Base-by-base conservation (phyloP, 2,797 vertebrate genomes). In the Spinus pinus region DNA sequence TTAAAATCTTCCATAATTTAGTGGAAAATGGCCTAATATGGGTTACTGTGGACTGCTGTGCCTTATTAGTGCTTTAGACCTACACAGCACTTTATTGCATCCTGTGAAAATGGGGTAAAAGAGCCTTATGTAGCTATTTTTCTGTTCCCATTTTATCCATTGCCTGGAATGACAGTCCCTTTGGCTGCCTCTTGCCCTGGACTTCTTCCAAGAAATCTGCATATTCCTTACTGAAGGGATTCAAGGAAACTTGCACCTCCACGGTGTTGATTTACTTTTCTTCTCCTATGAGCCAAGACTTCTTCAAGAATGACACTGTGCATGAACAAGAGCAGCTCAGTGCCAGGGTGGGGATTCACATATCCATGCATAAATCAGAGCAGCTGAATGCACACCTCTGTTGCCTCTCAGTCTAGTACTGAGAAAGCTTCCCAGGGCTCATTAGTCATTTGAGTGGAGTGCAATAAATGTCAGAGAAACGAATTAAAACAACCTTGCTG, bases 341-440 rank as follows among this genome's bases (percentile, higher is more conserved):
- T 66, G 54, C 28, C 35, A 15, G 37, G 64, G 13, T 20, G 28
- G 46, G 53, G 47, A 12, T 69, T 90, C 60, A n/a, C 70, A 25
- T 19, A 10, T 16, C 23, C 2, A 2, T 33, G 31, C 81, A 39
- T 96, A 95, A 97, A 96, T 97, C 94, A 96, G 86, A 96, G 64
- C 70, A 81, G 57, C 60, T n/a, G 56, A 90, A 66, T 77, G 72
- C 37, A 67, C 81, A 42, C 69, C 50, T 83, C 64, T 21, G 3
- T 81, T 19, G 2, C 23, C 54, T 70, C 54, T 91, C 77, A 49
- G 35, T 81, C 70, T 82, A 72, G 82, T 70, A 74, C 83, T 92
- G 92, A 96, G 96, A 97, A 96, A 95, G 97, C 93, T 97, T 97
- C 96, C 96, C 95, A 96, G 91, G 94, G 91, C 95, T 96, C 93